Conservation (phyloP, 2,113 vertebrate species). For the Pheucticus melanocephalus region DNA sequence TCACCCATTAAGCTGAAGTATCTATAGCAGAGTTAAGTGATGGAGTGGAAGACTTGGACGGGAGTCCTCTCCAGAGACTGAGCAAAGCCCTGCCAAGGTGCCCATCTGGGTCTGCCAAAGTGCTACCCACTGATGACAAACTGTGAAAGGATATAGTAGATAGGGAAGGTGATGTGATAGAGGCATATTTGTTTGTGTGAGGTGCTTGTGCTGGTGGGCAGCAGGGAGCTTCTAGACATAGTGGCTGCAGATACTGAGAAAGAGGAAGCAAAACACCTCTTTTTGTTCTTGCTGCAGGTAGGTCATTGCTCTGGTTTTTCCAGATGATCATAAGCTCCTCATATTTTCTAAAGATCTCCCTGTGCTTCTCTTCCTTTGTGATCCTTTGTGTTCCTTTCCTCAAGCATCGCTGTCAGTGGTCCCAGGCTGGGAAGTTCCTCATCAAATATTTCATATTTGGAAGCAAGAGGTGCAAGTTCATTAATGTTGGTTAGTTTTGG, state of each 20-base stretch:
- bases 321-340: neutral
- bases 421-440: neutral
- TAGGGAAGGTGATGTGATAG: neutral
- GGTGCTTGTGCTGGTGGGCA: neutral
- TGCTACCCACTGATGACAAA: neutral
- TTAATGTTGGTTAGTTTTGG: neutral
- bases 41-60: neutral
- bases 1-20: neutral
- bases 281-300: neutral
- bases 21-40: neutral
- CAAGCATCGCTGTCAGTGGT: neutral
- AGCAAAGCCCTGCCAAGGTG: neutral
- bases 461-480: neutral
- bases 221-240: neutral
- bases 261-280: neutral
- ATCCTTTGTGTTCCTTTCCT: too few species aligned
- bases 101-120: neutral
- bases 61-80: neutral
- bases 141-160: neutral
- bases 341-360: neutral
- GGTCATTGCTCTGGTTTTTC: neutral
- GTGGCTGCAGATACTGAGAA: neutral
- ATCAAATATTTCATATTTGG: neutral
- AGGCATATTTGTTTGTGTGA: neutral
- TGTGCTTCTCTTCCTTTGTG: neutral